Percentiles rank a stretch among this genome's conserved stretches.
Conservation (phyloP, 2,113 vertebrate genomes). For the Murina feae region DNA sequence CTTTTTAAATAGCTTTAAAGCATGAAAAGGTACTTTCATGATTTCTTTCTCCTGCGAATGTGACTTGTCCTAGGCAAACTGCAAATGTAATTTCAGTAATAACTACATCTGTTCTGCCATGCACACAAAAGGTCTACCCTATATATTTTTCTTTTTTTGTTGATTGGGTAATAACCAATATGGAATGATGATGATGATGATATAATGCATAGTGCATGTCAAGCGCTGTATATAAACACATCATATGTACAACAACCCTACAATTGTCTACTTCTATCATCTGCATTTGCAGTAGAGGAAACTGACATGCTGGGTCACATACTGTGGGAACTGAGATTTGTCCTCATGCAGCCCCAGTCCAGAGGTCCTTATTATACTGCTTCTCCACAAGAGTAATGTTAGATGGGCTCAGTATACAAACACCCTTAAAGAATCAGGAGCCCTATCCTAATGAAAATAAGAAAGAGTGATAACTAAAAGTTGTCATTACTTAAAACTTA, state of each 20-base stretch:
- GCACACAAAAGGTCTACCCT: not conserved
- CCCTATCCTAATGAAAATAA: not conserved
- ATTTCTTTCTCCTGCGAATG: not conserved
- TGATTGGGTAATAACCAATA: not conserved
- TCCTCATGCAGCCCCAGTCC: not conserved
- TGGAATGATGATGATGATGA: not conserved
- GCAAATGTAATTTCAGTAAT: not conserved
- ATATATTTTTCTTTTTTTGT: not conserved
- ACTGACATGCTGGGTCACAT: not conserved
- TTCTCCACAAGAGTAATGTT: not conserved
- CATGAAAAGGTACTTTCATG: not conserved
- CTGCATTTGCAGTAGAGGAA: not conserved
- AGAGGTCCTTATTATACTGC: not conserved
- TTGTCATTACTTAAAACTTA: not conserved
- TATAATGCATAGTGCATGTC: not conserved
- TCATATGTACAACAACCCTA: not conserved
- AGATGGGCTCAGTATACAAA: not conserved
- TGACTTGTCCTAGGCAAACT: constrained; percentile 14
- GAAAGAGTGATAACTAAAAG: not conserved
- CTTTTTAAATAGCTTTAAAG: not conserved
- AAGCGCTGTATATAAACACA: not conserved
- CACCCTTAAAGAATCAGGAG: constrained; percentile 19
- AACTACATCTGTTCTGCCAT: not conserved
- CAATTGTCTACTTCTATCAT: not conserved
- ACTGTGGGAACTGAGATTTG: not conserved